Evolutionary conservation across 2,113 vertebrate genomes (phyloP).

Genomic region (Seriola dumerili): DNA sequence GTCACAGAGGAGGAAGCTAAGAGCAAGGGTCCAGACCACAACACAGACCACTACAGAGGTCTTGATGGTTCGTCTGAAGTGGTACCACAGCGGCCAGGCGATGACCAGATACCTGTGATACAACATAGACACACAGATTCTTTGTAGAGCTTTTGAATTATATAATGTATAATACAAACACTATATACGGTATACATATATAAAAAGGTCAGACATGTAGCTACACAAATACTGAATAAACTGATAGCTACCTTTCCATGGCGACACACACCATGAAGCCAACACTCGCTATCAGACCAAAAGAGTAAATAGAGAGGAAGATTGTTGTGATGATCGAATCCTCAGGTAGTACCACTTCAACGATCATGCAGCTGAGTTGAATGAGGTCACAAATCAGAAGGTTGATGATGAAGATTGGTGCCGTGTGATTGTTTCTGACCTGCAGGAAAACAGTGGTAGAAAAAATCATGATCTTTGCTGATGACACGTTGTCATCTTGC

Average conservation of each 20-base stretch:
- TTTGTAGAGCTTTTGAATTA: neutral
- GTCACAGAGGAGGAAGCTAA: neutral
- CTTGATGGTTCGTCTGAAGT: slow-evolving; percentile 6
- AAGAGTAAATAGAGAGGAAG: fast-evolving
- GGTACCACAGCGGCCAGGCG: slow-evolving; percentile 16
- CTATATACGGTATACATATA: too few species aligned
- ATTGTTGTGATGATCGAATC: fast-evolving
- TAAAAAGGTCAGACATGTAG: neutral
- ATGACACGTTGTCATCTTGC: neutral
- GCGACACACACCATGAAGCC: slow-evolving; percentile 24
- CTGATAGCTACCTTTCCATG: slow-evolving; percentile 10
- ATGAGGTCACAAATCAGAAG: slow-evolving; percentile 20
- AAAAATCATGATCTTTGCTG: neutral
- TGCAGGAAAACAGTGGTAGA: neutral
- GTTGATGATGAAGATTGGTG: slow-evolving; percentile 16
- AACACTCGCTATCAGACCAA: neutral
- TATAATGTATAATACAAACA: too few species aligned
- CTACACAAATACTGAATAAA: too few species aligned
- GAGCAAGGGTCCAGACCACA: neutral
- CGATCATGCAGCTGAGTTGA: neutral
- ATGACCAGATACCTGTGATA: slow-evolving; percentile 27
- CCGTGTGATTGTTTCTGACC: neutral
- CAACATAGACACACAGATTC: neutral
- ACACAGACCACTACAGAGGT: neutral
- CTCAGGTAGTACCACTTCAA: too few species aligned